Evolutionary conservation across 2,113 vertebrate genomes (phyloP), one percentile per base, ranked within the genome.

Genomic region (Rhea pennata): DNA sequence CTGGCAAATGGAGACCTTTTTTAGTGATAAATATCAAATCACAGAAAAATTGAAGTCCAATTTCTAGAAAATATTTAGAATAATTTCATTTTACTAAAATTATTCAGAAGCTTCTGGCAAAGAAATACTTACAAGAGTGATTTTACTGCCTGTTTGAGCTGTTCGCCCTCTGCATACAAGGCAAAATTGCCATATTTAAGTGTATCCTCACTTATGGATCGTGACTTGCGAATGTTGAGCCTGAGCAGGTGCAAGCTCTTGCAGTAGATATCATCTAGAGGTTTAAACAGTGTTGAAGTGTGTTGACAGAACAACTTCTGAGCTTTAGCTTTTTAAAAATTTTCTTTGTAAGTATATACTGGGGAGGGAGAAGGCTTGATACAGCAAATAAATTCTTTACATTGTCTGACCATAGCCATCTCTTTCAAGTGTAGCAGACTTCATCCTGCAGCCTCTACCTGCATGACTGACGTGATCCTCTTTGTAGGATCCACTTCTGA

Each of bases 1-100:
- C 46, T 31, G 10, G 24, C 56, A 74, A 94, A 67, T 0, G 0
- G 10, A 5, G 1, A 27, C 33, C 20, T 11, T 61, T 61, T 6
- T 26, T n/a, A 51, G 14, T 69, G 5, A 40, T 44, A 79, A 62
- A 42, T 31, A 36, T 15, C 64, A 80, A 86, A 17, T 4, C 11
- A 16, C 2, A 48, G 46, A 11, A 67, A 92, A 81, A 84, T 20
- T 33, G 13, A 51, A 58, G 17, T 73, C 10, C 8, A 29, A 42
- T 29, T 70, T 87, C 71, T 78, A 62, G 24, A 53, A 83, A 58
- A 39, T 22, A 27, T 56, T 84, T 76, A 44, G 1, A 21, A 42
- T 53, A 4, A 29, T 56, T 59, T 10, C 22, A 17, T 74, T 80
- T 70, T 73, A 4, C 40, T n/a, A 39, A 4, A 1, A 56, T 90